These are phyloP conservation scores for Drosophila subpulchrella DNA, from an alignment of 1,140 invertebrate species.

Conservation along the genomic window DNA sequence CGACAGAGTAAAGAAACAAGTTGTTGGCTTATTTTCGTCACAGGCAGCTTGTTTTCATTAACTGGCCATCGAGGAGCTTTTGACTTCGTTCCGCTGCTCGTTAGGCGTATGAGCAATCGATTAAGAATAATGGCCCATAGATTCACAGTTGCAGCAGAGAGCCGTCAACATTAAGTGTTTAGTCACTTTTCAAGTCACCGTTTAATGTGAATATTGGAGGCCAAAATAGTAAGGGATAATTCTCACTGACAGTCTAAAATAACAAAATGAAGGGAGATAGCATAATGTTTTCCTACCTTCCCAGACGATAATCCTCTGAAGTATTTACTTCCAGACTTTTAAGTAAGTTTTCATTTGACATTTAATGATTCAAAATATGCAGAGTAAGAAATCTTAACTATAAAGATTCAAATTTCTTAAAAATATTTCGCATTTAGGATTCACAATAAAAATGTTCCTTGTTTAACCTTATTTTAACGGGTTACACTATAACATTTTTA, in stretches of 20 bases:
- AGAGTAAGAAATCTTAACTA: no score
- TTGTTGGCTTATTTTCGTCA: slow-evolving; percentile 70
- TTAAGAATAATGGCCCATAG: slow-evolving; percentile 72
- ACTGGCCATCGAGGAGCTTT: slow-evolving; percentile 59
- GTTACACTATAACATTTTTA: no score
- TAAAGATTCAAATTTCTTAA: no score
- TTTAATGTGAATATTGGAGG: background rate
- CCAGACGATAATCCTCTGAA: no score
- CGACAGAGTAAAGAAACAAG: slow-evolving; percentile 41
- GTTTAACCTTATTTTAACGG: no score
- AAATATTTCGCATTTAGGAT: no score
- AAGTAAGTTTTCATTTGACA: no score
- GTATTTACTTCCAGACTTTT: no score
- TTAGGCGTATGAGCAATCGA: slow-evolving; percentile 79
- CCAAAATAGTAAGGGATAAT: slow-evolving; percentile 8
- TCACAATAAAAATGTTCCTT: no score
- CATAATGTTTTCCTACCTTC: no score
- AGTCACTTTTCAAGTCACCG: slow-evolving; percentile 26
- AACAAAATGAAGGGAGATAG: no score
- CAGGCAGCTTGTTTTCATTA: slow-evolving; percentile 80
- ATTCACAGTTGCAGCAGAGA: slow-evolving; percentile 65
- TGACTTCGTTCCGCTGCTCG: slow-evolving; percentile 47
- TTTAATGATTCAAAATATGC: no score
- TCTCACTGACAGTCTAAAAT: background rate
- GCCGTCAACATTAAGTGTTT: slow-evolving; percentile 78